A percentile compares a stretch with the other conserved stretches of the same genome.
Evolutionary conservation across 2,797 vertebrate species (phyloP).

Genomic region (Coregonus sp.): DNA sequence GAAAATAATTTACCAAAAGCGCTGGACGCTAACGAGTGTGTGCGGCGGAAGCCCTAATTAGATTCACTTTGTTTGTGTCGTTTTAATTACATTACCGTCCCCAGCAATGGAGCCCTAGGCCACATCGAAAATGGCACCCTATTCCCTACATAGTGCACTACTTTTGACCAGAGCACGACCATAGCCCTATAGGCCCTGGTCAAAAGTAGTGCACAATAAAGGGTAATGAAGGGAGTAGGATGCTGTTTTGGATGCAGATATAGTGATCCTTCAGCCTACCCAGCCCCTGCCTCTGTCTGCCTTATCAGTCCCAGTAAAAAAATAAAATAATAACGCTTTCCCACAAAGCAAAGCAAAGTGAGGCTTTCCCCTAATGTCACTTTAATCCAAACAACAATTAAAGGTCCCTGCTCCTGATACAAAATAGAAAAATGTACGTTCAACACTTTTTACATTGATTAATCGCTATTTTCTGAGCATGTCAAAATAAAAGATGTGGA

Average conservation of each 20-base stretch:
- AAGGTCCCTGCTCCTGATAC: slow-evolving; percentile 69
- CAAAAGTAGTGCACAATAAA: not conserved
- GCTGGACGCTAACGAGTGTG: slow-evolving; percentile 79
- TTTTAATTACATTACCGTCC: slow-evolving; percentile 87
- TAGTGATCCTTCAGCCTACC: slow-evolving; percentile 75
- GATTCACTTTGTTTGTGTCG: slow-evolving; percentile 92
- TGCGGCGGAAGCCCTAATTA: slow-evolving; percentile 88
- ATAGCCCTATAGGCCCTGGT: not conserved
- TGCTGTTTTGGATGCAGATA: not conserved
- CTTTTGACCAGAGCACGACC: not conserved
- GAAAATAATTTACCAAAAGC: slow-evolving; percentile 84
- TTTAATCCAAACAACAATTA: slow-evolving; percentile 65
- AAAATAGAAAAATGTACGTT: slow-evolving; percentile 60
- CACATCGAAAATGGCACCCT: no score
- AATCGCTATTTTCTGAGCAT: slow-evolving; percentile 68
- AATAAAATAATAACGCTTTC: slow-evolving; percentile 7
- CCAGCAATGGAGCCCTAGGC: slow-evolving; percentile 71
- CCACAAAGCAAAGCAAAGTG: slow-evolving; percentile 48
- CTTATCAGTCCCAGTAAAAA: slow-evolving; percentile 49
- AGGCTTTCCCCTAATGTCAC: slow-evolving; percentile 51
- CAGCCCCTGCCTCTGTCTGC: slow-evolving; percentile 50
- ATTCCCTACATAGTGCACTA: not conserved
- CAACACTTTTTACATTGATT: slow-evolving; percentile 72
- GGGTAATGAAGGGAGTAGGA: not conserved
- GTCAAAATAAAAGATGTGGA: slow-evolving; percentile 73